Percentiles rank a stretch among this genome's conserved stretches.
These are phyloP conservation scores for Rhogogaster chlorosoma DNA, from an alignment of 2,888 invertebrate genomes.

Conservation along the genomic window DNA sequence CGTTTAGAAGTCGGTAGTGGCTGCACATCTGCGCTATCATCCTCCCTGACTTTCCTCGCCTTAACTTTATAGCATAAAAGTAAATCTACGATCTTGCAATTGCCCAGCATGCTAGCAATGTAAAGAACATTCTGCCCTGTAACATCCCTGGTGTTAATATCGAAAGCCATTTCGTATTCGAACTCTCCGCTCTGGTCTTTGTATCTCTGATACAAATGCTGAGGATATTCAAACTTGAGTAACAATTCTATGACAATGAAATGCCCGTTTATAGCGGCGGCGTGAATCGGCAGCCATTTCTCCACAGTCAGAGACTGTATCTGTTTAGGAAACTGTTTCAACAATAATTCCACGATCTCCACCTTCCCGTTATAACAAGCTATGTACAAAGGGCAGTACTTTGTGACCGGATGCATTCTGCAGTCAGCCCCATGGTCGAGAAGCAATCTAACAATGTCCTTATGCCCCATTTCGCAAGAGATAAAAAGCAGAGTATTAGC, in stretches of 20 bases:
- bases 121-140: constrained; percentile 95
- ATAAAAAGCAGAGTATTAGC: constrained; percentile 94
- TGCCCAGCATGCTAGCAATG: constrained; percentile 92
- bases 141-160: constrained; percentile 94
- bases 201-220: constrained; percentile 82
- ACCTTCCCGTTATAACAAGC: constrained; percentile 92
- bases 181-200: constrained; percentile 86
- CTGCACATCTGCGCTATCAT: constrained; percentile 69
- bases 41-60: constrained; percentile 79
- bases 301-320: constrained; percentile 94
- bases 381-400: constrained; percentile 95
- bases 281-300: constrained; percentile 95
- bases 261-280: constrained; percentile 94
- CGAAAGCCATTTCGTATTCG: constrained; percentile 94
- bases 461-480: constrained; percentile 92
- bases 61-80: constrained; percentile 87
- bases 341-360: constrained; percentile 87
- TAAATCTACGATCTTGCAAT: constrained; percentile 87
- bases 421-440: constrained; percentile 93
- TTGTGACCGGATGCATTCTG: constrained; percentile 92
- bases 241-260: constrained; percentile 87
- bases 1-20: constrained; percentile 78
- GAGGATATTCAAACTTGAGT: constrained; percentile 90
- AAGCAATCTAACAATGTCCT: constrained; percentile 87
- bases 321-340: constrained; percentile 91